phyloP scores from a whole-genome alignment of 2,113 vertebrate species.

The Ophiodon elongatus region DNA sequence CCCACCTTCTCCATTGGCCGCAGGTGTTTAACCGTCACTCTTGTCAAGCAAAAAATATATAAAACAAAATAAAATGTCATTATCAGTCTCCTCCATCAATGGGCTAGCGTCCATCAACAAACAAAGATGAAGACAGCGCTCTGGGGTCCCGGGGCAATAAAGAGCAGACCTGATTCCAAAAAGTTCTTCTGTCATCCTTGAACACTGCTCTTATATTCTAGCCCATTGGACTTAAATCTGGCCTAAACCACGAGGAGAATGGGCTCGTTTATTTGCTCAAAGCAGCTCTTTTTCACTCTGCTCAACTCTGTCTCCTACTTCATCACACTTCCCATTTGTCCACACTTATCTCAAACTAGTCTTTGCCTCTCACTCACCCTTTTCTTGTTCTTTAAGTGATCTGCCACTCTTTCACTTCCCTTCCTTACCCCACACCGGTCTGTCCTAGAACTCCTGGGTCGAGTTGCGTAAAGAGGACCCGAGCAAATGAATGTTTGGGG shows the following conservation, averaged over 20 bases:
- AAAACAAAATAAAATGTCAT: constrained; percentile 5
- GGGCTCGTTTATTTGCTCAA: constrained; percentile 31
- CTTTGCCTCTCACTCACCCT: constrained; percentile 24
- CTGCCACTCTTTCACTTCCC: background rate
- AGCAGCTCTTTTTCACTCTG: constrained; percentile 1
- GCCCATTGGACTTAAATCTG: background rate
- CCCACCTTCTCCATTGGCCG: background rate
- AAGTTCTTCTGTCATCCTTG: constrained; percentile 25
- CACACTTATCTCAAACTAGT: constrained; percentile 43
- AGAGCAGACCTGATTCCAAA: constrained; percentile 20
- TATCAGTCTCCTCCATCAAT: constrained; percentile 21
- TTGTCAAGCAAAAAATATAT: constrained; percentile 5
- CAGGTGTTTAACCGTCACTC: background rate
- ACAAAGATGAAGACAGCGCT: constrained; percentile 30
- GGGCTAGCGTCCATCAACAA: constrained; percentile 37
- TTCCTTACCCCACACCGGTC: background rate
- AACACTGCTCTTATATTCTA: constrained; percentile 25
- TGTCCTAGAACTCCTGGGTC: background rate
- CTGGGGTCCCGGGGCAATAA: background rate
- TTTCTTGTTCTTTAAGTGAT: constrained; percentile 25
- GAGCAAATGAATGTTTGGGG: background rate
- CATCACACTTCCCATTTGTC: constrained; percentile 35
- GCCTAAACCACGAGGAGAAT: constrained; percentile 11
- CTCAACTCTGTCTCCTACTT: constrained; percentile 1
- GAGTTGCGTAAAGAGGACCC: background rate